Evolutionary conservation across 1,140 invertebrate genomes (phyloP).

Genomic region (Spodoptera litura): DNA sequence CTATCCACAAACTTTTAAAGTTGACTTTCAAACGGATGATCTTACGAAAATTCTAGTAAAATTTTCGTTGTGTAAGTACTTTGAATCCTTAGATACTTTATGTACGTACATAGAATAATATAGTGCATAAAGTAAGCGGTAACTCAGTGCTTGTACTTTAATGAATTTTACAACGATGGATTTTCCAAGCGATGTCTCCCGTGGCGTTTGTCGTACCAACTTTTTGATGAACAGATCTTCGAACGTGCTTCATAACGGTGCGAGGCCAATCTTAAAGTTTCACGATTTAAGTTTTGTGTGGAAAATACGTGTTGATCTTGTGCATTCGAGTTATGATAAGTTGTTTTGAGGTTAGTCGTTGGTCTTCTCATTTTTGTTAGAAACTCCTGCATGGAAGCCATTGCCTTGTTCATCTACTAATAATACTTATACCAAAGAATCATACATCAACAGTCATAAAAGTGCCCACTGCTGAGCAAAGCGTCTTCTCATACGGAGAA

Average conservation of each 20-base stretch:
- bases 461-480: too few relatives aligned
- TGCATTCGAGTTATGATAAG: background rate
- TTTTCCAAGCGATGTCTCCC: constrained; percentile 36
- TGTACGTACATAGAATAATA: constrained; percentile 55
- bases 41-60: constrained; percentile 52
- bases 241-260: constrained; percentile 10
- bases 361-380: too few relatives aligned
- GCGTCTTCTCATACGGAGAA: too few relatives aligned
- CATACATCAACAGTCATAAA: too few relatives aligned
- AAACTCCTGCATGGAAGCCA: too few relatives aligned
- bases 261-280: constrained; percentile 24
- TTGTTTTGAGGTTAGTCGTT: too few relatives aligned
- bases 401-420: too few relatives aligned
- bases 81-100: constrained; percentile 63
- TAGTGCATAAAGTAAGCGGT: constrained; percentile 55
- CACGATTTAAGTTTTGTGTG: constrained; percentile 13
- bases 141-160: constrained; percentile 51
- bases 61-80: constrained; percentile 57
- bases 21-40: constrained; percentile 21
- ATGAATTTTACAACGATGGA: constrained; percentile 59
- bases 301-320: constrained; percentile 9
- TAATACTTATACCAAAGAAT: too few relatives aligned
- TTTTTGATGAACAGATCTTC: constrained; percentile 26
- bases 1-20: constrained; percentile 22
- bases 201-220: constrained; percentile 8